Base-by-base conservation (phyloP, 2,113 vertebrate genomes). In the Pelvicachromis taeniatus region DNA sequence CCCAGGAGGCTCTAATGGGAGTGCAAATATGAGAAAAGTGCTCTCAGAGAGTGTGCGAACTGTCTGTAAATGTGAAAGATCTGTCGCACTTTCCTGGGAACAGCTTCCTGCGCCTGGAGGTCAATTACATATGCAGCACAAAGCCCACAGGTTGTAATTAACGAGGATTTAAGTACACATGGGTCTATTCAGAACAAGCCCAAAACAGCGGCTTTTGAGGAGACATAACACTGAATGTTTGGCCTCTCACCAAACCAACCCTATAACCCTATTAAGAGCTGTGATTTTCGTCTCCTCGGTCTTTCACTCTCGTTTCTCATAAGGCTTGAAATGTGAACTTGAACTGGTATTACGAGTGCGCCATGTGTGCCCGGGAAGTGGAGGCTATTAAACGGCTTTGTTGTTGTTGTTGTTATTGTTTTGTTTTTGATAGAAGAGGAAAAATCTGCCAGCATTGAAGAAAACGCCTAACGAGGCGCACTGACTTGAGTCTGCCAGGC, bases 151-250 rank as follows among this genome's bases (percentile, higher is more conserved):
- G 55, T 88, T 59, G 4, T 85, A 89, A 92, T 92, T 88, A 91
- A 70, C 78, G 48, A 85, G 88, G 80, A 55, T 85, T 82, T 52
- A 21, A 50, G 85, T 75, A 79, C 82, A 81, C 58, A 68, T 77
- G 80, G 83, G 79, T 86, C 68, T 52, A 21, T 83, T 91, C 81
- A 86, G 85, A 90, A 92, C 78, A 81, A 89, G 84, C 54, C 78
- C 55, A 11, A 80, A 82, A 91, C 73, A 80, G 83, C 82, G 77
- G 86, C 73, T 23, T 58, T 85, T 16, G 81, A 80, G 80, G 70
- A 93, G 93, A 91, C 86, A 86, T 84, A 91, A 92, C 88, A 92
- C 73, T 38, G 83, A 91, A 90, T 88, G 88, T 89, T 87, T 92
- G 85, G 77, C 83, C 85, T 91, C 77, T 68, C 85, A 70, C 85